phyloP scores from a whole-genome alignment of 2,888 invertebrate genomes.

The Boloria euphrosyne region DNA sequence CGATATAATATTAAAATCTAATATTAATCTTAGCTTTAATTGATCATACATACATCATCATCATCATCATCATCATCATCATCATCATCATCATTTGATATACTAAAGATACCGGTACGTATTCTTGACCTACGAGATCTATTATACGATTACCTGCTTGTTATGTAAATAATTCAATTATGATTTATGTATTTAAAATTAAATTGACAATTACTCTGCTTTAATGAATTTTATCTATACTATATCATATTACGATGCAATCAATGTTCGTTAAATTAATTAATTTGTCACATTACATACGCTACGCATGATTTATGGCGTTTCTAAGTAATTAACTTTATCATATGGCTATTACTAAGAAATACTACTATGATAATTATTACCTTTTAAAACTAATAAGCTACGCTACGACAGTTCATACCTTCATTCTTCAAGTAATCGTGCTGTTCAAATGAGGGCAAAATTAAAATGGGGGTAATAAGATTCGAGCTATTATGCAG shows the following conservation, averaged over 20 bases:
- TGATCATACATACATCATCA: too few species aligned
- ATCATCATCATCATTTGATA: too few species aligned
- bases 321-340: background rate
- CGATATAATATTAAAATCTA: too few species aligned
- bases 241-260: background rate
- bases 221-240: background rate
- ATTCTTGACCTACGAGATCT: too few species aligned
- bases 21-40: too few species aligned
- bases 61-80: too few species aligned
- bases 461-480: constrained; percentile 30
- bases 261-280: background rate
- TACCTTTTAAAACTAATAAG: background rate
- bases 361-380: background rate
- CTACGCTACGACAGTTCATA: constrained; percentile 10
- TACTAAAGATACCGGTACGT: too few species aligned
- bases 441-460: constrained; percentile 18
- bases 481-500: constrained; percentile 6
- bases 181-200: too few species aligned
- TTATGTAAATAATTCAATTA: too few species aligned
- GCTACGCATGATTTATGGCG: background rate
- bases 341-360: background rate
- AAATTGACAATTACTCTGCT: background rate
- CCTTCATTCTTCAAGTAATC: constrained; percentile 31
- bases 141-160: too few species aligned
- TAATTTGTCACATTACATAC: background rate